A percentile compares a stretch with the other conserved stretches of the same genome.
phyloP scores from a whole-genome alignment of 2,888 invertebrate species.

The Cartodere bifasciata region DNA sequence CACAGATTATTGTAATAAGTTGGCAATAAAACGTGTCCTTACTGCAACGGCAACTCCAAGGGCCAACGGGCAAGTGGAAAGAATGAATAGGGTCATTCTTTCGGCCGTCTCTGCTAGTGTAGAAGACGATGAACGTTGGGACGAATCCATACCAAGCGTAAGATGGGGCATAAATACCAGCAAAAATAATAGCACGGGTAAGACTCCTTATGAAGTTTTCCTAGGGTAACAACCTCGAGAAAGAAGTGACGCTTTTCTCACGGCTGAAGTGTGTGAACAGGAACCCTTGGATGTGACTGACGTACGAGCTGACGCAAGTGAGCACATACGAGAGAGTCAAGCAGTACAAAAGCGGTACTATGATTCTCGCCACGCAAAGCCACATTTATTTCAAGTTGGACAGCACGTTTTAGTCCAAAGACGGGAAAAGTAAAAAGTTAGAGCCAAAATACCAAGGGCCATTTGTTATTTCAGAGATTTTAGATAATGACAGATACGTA shows the following conservation, averaged over 20 bases:
- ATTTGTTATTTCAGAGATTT: constrained; percentile 13
- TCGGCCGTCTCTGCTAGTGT: constrained; percentile 13
- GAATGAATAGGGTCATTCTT: constrained; percentile 17
- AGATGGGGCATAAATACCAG: constrained; percentile 17
- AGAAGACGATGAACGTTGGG: constrained; percentile 17
- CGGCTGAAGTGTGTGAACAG: constrained; percentile 10
- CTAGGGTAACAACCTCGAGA: constrained; percentile 19
- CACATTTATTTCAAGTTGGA: constrained; percentile 14
- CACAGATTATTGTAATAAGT: constrained; percentile 12
- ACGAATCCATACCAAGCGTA: constrained; percentile 14
- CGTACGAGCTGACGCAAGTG: constrained; percentile 9
- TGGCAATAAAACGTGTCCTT: constrained; percentile 16
- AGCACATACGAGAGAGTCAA: constrained; percentile 8
- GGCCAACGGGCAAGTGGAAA: constrained; percentile 21
- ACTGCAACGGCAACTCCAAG: constrained; percentile 20
- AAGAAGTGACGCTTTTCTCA: constrained; percentile 14
- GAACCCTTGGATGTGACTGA: constrained; percentile 9
- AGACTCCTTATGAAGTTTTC: constrained; percentile 17
- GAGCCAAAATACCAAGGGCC: constrained; percentile 16
- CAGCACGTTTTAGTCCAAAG: constrained; percentile 16
- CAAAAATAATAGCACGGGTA: constrained; percentile 15
- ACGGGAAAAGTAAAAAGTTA: constrained; percentile 17
- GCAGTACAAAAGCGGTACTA: constrained; percentile 11
- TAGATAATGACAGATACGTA: constrained; percentile 17
- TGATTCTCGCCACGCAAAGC: no score